Conservation (phyloP, 2,113 vertebrate genomes). For the Poecile atricapillus region DNA sequence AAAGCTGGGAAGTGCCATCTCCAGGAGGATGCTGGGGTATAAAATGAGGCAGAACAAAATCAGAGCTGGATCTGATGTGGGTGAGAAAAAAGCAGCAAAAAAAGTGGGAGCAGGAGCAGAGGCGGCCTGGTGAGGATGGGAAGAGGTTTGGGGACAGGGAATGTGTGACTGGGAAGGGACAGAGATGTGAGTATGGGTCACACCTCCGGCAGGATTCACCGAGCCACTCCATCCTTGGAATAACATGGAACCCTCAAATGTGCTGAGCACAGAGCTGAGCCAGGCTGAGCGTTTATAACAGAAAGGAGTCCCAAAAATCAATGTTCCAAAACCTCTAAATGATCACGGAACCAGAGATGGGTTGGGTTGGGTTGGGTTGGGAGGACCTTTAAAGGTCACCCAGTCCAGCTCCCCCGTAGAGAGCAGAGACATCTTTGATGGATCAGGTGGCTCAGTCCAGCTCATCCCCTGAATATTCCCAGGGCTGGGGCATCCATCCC, state of each 20-base stretch:
- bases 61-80: background rate
- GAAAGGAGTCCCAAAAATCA: background rate
- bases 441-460: background rate
- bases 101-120: background rate
- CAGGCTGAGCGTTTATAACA: background rate
- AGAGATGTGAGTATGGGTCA: rapidly evolving
- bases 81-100: background rate
- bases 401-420: too few relatives aligned
- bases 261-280: background rate
- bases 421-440: background rate
- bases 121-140: background rate
- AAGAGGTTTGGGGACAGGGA: background rate
- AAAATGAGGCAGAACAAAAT: background rate
- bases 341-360: rapidly evolving
- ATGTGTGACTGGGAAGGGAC: background rate
- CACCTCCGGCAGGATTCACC: rapidly evolving
- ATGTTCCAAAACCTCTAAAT: rapidly evolving
- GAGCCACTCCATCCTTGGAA: background rate
- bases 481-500: background rate
- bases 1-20: background rate
- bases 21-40: background rate
- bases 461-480: background rate
- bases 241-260: rapidly evolving
- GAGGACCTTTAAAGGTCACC: too few relatives aligned
- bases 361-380: background rate